These are phyloP conservation scores for Darevskia mixta DNA, from an alignment of 2,797 vertebrate species.

Conservation along the genomic window DNA sequence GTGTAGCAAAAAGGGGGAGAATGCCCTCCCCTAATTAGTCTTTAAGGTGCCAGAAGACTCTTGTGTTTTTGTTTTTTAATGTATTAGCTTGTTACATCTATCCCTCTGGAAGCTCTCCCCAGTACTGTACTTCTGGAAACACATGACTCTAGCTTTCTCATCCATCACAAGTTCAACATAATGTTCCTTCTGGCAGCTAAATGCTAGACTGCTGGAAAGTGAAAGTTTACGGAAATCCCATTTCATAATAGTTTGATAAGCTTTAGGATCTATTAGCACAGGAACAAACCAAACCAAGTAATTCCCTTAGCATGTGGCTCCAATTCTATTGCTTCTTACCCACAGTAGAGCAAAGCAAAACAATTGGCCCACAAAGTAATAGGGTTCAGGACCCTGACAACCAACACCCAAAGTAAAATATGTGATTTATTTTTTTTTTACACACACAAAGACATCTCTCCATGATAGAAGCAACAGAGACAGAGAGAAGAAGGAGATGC, in stretches of 20 bases:
- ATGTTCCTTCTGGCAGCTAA: background rate
- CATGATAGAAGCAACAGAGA: background rate
- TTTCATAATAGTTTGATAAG: background rate
- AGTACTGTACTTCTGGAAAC: background rate
- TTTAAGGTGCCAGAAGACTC: background rate
- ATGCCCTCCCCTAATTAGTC: too few relatives aligned
- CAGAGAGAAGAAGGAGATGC: background rate
- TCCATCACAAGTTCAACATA: background rate
- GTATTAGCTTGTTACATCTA: background rate
- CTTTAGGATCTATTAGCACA: background rate
- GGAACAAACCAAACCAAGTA: background rate
- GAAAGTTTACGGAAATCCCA: background rate
- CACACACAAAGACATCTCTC: background rate
- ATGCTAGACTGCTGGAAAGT: background rate
- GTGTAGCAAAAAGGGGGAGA: too few relatives aligned
- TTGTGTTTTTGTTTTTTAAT: background rate
- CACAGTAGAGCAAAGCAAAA: background rate
- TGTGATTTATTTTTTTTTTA: background rate
- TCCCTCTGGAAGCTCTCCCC: background rate
- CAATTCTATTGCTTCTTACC: background rate
- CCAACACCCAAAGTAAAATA: background rate
- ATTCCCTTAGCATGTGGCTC: background rate
- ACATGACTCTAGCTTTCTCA: background rate
- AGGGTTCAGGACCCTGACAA: background rate
- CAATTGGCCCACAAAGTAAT: background rate